Evolutionary conservation across 53 echinoderm and acorn worm species (phyloP).

Genomic region (Arbacia lixula): DNA sequence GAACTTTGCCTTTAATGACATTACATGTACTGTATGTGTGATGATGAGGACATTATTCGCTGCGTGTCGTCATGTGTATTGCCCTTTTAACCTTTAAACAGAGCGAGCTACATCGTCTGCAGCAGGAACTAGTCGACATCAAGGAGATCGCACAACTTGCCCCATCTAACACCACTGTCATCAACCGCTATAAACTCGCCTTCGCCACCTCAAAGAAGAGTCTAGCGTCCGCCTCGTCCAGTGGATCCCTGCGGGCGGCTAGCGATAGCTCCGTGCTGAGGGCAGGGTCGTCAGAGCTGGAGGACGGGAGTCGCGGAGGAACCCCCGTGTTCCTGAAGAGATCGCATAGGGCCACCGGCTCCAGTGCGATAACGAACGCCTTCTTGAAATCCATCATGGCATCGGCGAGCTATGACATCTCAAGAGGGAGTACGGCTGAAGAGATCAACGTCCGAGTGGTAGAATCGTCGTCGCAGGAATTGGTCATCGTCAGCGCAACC

Average conservation of each 20-base stretch:
- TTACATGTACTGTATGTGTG: no score
- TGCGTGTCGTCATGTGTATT: not conserved
- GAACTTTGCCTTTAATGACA: no score
- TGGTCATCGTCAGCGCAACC: no score
- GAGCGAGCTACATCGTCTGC: constrained; percentile 7
- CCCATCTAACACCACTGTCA: not conserved
- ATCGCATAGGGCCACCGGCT: not conserved
- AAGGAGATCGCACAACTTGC: constrained; percentile 24
- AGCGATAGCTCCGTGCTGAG: not conserved
- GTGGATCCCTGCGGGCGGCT: not conserved
- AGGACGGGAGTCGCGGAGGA: not conserved
- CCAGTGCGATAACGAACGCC: not conserved
- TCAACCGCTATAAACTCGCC: constrained; percentile 21
- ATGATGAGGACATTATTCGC: not conserved
- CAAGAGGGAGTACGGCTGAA: no score
- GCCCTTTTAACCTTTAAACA: not conserved
- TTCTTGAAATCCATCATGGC: not conserved
- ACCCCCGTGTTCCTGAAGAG: constrained; percentile 24
- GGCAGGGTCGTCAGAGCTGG: not conserved
- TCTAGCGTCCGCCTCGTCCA: no score
- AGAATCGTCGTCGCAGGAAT: no score
- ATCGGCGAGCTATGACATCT: no score
- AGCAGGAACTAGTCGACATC: constrained; percentile 18
- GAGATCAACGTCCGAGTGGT: no score
- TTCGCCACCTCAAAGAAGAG: no score